These are phyloP conservation scores for Athalia cordata DNA, from an alignment of 2,888 invertebrate species.

Conservation along the genomic window DNA sequence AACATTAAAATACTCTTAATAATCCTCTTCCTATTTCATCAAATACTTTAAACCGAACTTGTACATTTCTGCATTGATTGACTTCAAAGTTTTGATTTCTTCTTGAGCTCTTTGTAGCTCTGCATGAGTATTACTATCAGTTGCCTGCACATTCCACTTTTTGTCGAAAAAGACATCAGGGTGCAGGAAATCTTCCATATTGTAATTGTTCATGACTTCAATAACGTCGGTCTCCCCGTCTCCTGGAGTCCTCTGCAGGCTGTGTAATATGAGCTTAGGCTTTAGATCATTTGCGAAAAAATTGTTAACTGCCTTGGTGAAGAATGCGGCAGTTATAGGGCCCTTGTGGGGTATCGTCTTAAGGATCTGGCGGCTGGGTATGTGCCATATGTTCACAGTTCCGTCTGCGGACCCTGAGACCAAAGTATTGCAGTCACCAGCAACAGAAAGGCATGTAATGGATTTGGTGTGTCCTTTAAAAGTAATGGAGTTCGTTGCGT, in stretches of 20 bases:
- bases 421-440: slow-evolving; percentile 82
- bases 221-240: slow-evolving; percentile 73
- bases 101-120: slow-evolving; percentile 53
- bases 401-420: slow-evolving; percentile 87
- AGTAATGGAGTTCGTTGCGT: slow-evolving; percentile 74
- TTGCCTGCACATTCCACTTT: slow-evolving; percentile 8
- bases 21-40: slow-evolving; percentile 16
- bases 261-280: slow-evolving; percentile 77
- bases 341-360: slow-evolving; percentile 84
- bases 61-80: slow-evolving; percentile 62
- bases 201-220: slow-evolving; percentile 57
- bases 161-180: slow-evolving; percentile 52
- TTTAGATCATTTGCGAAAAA: slow-evolving; percentile 78
- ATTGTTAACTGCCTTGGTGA: slow-evolving; percentile 78
- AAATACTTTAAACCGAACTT: slow-evolving; percentile 55
- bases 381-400: slow-evolving; percentile 87
- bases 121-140: slow-evolving; percentile 40
- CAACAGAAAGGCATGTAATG: slow-evolving; percentile 83
- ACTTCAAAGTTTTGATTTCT: slow-evolving; percentile 61
- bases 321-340: slow-evolving; percentile 83
- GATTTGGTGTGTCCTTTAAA: slow-evolving; percentile 82
- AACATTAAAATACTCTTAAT: not conserved
- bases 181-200: slow-evolving; percentile 51
- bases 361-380: slow-evolving; percentile 84
- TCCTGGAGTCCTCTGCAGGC: slow-evolving; percentile 80